Percentiles rank a stretch among this genome's conserved stretches.
phyloP scores from a whole-genome alignment of 2,888 invertebrate species.

The Ectemnius continuus region DNA sequence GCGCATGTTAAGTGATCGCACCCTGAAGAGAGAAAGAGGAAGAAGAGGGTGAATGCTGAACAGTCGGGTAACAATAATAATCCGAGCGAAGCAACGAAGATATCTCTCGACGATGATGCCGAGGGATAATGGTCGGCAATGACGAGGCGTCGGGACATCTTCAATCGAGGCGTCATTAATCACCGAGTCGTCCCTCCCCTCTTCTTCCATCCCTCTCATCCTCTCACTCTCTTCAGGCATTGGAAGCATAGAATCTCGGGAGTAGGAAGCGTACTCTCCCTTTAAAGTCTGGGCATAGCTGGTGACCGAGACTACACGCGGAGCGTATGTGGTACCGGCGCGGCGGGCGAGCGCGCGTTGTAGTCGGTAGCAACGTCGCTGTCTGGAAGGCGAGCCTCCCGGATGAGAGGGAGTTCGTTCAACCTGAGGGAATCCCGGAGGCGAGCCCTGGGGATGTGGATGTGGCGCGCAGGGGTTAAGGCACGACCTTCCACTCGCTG shows the following conservation, averaged over 20 bases:
- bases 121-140: neutral
- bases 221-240: no score
- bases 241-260: neutral
- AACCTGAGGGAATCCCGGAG: conserved; percentile 65
- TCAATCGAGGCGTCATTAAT: conserved; percentile 1
- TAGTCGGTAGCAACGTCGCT: no score
- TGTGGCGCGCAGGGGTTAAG: conserved; percentile 60
- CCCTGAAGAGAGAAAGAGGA: neutral
- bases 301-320: neutral
- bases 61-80: neutral
- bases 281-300: neutral
- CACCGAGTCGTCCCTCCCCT: neutral
- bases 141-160: conserved; percentile 8
- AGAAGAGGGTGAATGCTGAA: neutral
- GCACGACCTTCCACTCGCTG: conserved; percentile 63
- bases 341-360: neutral
- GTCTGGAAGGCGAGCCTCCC: conserved; percentile 2
- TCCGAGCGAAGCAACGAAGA: neutral
- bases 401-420: conserved; percentile 67
- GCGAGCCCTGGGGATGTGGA: conserved; percentile 56
- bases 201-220: neutral
- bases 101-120: neutral
- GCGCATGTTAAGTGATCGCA: neutral
- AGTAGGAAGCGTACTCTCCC: neutral
- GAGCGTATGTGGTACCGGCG: neutral